Evolutionary conservation across 2,113 vertebrate species (phyloP).

Genomic region (Pterocles orientalis): DNA sequence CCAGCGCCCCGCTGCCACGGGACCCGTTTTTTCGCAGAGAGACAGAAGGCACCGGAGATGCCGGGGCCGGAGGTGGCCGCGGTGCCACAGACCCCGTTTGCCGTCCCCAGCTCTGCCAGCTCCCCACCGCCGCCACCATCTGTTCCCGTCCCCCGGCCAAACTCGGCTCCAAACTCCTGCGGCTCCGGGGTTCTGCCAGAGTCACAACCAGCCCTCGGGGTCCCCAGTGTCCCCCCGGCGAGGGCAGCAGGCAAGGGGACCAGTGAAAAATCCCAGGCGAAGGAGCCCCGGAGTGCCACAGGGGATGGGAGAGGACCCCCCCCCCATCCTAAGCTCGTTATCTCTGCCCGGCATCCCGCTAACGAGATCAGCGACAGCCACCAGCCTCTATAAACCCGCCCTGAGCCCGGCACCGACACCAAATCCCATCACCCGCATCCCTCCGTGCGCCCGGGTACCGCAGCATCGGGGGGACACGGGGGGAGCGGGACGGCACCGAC

Average conservation of each 20-base stretch:
- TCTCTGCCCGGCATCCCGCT: neutral
- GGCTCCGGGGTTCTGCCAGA: too few relatives aligned
- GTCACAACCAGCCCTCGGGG: too few relatives aligned
- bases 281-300: too few relatives aligned
- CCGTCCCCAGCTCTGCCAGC: neutral
- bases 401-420: neutral
- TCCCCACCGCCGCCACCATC: neutral
- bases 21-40: neutral
- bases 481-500: too few relatives aligned
- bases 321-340: neutral
- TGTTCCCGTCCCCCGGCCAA: neutral
- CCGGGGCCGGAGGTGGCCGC: too few relatives aligned
- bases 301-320: neutral
- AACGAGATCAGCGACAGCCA: neutral
- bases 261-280: too few relatives aligned
- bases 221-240: too few relatives aligned
- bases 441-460: too few relatives aligned
- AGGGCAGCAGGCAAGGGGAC: too few relatives aligned
- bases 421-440: neutral
- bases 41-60: too few relatives aligned
- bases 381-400: neutral
- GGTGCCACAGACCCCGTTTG: neutral
- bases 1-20: neutral
- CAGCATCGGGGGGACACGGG: too few relatives aligned
- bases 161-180: neutral